Conservation (phyloP, 2,888 invertebrate species). For the Timema cristinae region DNA sequence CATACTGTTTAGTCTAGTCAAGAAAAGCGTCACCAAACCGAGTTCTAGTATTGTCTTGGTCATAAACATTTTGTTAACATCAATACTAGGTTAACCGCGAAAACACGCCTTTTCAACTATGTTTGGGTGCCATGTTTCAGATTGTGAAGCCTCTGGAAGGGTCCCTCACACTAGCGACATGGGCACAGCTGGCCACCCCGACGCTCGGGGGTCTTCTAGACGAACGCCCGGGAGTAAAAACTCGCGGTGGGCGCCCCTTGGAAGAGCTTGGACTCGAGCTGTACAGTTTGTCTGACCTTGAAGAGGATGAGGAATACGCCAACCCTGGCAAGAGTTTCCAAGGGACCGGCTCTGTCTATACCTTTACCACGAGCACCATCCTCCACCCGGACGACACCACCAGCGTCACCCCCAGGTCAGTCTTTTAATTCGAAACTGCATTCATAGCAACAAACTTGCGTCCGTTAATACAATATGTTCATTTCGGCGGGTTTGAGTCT, state of each 20-base stretch:
- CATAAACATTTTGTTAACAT: no score
- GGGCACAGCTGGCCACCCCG: constrained; percentile 93
- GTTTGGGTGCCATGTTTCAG: constrained; percentile 34
- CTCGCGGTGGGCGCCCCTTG: constrained; percentile 70
- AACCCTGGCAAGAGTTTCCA: constrained; percentile 72
- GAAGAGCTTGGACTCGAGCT: constrained; percentile 71
- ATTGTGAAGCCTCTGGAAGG: constrained; percentile 92
- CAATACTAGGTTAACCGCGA: no score
- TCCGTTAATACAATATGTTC: no score
- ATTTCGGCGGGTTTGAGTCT: no score
- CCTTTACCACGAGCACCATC: constrained; percentile 84
- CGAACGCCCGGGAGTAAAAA: constrained; percentile 85
- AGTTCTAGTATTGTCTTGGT: no score
- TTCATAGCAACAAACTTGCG: no score
- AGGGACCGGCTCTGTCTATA: constrained; percentile 73
- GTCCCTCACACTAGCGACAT: constrained; percentile 87
- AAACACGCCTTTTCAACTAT: constrained; percentile 1
- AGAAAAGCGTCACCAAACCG: no score
- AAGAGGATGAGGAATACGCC: constrained; percentile 64
- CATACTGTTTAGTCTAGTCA: no score
- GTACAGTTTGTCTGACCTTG: constrained; percentile 61
- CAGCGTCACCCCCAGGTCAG: constrained; percentile 53
- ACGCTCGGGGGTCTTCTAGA: constrained; percentile 86
- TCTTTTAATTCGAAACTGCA: neutral
- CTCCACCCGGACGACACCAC: constrained; percentile 85